Base-by-base conservation (phyloP, 2,797 vertebrate species). In the Halcyon smyrnensis region DNA sequence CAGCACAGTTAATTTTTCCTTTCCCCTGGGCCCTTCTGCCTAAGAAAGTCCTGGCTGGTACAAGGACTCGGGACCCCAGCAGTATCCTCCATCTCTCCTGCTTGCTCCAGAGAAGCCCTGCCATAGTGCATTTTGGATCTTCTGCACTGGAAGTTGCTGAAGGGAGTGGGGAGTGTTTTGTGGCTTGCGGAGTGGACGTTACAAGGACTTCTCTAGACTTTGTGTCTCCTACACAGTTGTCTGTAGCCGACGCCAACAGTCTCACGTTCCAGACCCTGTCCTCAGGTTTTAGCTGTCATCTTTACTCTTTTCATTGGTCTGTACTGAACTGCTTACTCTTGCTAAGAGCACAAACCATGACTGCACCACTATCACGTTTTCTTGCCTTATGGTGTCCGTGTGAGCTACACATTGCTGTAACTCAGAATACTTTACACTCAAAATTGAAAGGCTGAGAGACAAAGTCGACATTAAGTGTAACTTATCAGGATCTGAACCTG, bases 161-260 rank as follows among this genome's bases (percentile, higher is more conserved):
- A 86, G 67, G 45, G 57, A 94, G 41, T 3, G 1, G 28, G 57
- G 43, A 87, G 60, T 27, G 53, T 71, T 89, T 46, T 89, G 88
- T 80, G 93, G 84, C 70, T 88, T 63, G 45, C 32, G 48, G 70
- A 87, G n/a, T 92, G 75, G 85, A 95, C 45, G 59, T 54, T 82
- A 69, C 0, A 1, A 87, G 88, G 63, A 64, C 86, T 80, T 20
- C 90, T 80, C 88, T 10, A 97, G 96, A 96, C 96, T 97, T 41
- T 2, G 20, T 77, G 95, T 94, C 96, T 97, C 96, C 96, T 74
- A 4, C 6, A 10, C 93, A 96, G 96, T 92, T 96, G 95, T 95
- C 95, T 10, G 67, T 84, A 92, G 94, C 89, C 94, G 96, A 96
- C 56, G 90, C 71, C 89, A 80, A 50, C 50, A 83, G 85, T 85